These are phyloP conservation scores for Panulirus ornatus DNA, from an alignment of 1,140 invertebrate species.

Conservation along the genomic window DNA sequence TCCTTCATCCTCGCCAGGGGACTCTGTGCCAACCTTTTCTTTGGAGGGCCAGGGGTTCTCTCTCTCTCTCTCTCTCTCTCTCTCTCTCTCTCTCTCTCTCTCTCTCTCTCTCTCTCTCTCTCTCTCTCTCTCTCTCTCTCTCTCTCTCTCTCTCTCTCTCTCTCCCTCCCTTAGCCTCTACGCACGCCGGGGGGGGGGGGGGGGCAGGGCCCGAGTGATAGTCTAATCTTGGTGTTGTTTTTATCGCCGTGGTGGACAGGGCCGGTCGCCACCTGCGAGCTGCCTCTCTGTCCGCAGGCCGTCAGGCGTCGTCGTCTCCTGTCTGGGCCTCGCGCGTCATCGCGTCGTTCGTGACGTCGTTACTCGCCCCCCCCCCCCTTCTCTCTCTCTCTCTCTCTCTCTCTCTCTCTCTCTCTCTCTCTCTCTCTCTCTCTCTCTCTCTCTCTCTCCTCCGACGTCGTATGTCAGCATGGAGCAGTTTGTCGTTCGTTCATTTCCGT, in stretches of 20 bases:
- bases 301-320: no score
- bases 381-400: slow-evolving; percentile 7
- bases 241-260: background rate
- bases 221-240: background rate
- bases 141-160: background rate
- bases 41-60: no score
- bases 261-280: background rate
- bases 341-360: no score
- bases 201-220: background rate
- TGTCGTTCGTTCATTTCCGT: no score
- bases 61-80: no score
- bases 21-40: no score
- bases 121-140: background rate
- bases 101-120: background rate
- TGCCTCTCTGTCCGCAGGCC: no score
- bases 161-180: background rate
- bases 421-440: slow-evolving; percentile 7
- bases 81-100: background rate
- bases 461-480: background rate
- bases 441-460: background rate
- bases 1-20: no score
- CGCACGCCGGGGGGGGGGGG: background rate
- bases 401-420: slow-evolving; percentile 7
- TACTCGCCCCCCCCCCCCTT: no score
- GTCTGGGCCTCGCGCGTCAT: no score